Conservation (phyloP, 2,888 invertebrate genomes). For the Scaptomyza parva region DNA sequence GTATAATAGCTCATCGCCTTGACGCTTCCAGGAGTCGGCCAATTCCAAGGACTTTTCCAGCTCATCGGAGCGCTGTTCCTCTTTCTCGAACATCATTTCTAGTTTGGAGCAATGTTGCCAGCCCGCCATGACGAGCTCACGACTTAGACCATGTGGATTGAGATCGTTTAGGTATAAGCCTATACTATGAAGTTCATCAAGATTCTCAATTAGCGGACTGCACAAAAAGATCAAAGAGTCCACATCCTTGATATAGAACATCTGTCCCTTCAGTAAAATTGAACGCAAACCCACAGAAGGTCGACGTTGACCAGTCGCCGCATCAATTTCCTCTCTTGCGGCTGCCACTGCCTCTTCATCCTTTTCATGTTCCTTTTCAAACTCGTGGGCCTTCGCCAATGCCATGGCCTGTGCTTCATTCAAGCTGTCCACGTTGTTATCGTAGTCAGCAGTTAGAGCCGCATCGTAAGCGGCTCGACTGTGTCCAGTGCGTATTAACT, state of each 20-base stretch:
- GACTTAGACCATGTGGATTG: slow-evolving; percentile 94
- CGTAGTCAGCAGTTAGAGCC: slow-evolving; percentile 74
- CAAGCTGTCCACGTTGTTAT: slow-evolving; percentile 66
- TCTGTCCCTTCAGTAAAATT: slow-evolving; percentile 93
- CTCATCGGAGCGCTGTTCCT: slow-evolving; percentile 91
- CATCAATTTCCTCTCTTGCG: slow-evolving; percentile 66
- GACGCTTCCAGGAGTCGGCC: slow-evolving; percentile 93
- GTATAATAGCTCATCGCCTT: slow-evolving; percentile 94
- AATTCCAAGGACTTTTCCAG: slow-evolving; percentile 91
- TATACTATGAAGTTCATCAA: slow-evolving; percentile 92
- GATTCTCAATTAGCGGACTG: slow-evolving; percentile 94
- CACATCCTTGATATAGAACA: slow-evolving; percentile 92
- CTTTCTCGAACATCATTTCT: slow-evolving; percentile 92
- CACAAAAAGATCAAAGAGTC: slow-evolving; percentile 94
- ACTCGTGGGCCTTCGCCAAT: slow-evolving; percentile 54
- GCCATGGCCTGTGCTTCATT: slow-evolving; percentile 77
- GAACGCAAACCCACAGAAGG: slow-evolving; percentile 84
- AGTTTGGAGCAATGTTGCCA: slow-evolving; percentile 94
- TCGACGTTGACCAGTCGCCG: slow-evolving; percentile 56
- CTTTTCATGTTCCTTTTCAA: slow-evolving; percentile 49
- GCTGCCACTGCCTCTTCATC: slow-evolving; percentile 36
- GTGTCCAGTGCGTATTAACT: slow-evolving; percentile 88
- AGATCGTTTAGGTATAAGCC: slow-evolving; percentile 93
- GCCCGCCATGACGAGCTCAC: slow-evolving; percentile 92
- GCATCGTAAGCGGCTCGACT: slow-evolving; percentile 76